Evolutionary conservation across 1,140 invertebrate genomes (phyloP).

Genomic region (Dreissena rostriformis): DNA sequence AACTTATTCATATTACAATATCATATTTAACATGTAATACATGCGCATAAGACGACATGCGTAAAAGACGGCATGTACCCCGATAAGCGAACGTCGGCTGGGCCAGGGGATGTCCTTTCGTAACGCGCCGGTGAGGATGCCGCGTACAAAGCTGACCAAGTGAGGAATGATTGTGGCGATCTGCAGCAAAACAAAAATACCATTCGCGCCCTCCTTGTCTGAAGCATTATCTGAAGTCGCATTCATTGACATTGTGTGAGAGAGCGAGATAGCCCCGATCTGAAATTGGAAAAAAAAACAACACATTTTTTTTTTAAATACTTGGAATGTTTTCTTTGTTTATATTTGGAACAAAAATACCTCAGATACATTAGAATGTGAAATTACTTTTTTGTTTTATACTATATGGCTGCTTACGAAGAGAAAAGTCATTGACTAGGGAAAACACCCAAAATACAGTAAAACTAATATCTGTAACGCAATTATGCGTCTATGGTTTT

Average conservation of each 20-base stretch:
- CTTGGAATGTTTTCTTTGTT: no score
- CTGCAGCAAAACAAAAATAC: constrained; percentile 19
- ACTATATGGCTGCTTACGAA: no score
- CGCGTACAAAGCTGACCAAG: constrained; percentile 39
- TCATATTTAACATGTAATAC: no score
- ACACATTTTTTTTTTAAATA: no score
- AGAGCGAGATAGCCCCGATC: constrained; percentile 6
- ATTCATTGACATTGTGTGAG: constrained; percentile 17
- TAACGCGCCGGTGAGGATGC: constrained; percentile 24
- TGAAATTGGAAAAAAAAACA: background rate
- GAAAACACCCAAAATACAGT: no score
- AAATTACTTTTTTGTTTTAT: no score
- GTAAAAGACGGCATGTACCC: constrained; percentile 37
- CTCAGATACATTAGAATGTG: no score
- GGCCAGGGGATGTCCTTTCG: constrained; percentile 53
- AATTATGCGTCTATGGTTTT: no score
- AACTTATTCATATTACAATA: background rate
- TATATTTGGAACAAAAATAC: no score
- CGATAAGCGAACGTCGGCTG: constrained; percentile 4
- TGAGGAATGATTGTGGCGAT: constrained; percentile 31
- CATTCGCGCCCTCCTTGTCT: background rate
- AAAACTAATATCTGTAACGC: no score
- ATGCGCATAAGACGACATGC: background rate
- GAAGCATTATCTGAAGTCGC: background rate
- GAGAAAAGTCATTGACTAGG: no score